A percentile compares a stretch with the other conserved stretches of the same genome.
phyloP scores from a whole-genome alignment of 1,140 invertebrate species.

The Potamilus streckersoni region DNA sequence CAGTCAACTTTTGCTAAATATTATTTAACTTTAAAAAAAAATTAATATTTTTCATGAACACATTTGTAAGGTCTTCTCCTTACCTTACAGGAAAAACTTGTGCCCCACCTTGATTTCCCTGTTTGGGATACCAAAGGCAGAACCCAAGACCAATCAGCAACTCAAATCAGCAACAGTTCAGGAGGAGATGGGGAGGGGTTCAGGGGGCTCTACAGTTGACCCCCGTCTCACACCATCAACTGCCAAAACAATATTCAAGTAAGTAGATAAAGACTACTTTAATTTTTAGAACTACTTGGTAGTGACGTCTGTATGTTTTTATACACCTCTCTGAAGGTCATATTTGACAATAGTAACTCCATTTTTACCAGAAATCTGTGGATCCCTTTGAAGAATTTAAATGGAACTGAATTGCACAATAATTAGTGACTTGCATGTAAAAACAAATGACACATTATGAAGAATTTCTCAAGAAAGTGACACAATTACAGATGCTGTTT shows the following conservation, averaged over 20 bases:
- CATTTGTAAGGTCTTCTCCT: background rate
- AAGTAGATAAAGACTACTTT: slow-evolving; percentile 33
- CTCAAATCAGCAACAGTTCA: slow-evolving; percentile 40
- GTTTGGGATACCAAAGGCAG: slow-evolving; percentile 82
- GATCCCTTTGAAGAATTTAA: too few relatives aligned
- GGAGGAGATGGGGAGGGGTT: slow-evolving; percentile 74
- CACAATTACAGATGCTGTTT: too few relatives aligned
- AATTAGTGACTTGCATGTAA: too few relatives aligned
- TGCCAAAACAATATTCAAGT: slow-evolving; percentile 89
- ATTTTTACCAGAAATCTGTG: too few relatives aligned
- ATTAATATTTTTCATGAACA: background rate
- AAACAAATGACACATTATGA: too few relatives aligned
- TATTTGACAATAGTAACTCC: too few relatives aligned
- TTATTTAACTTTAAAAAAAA: too few relatives aligned
- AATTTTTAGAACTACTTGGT: background rate
- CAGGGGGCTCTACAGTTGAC: slow-evolving; percentile 78
- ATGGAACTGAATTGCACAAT: too few relatives aligned
- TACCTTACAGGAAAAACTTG: slow-evolving; percentile 81
- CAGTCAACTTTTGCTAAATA: too few relatives aligned
- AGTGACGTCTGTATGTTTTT: background rate
- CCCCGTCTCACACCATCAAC: slow-evolving; percentile 82
- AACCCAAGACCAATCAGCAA: slow-evolving; percentile 74
- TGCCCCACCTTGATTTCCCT: slow-evolving; percentile 89
- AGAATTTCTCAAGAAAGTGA: too few relatives aligned
- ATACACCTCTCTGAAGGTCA: too few relatives aligned